phyloP scores from a whole-genome alignment of 2,888 invertebrate genomes.

The Diabrotica balteata region DNA sequence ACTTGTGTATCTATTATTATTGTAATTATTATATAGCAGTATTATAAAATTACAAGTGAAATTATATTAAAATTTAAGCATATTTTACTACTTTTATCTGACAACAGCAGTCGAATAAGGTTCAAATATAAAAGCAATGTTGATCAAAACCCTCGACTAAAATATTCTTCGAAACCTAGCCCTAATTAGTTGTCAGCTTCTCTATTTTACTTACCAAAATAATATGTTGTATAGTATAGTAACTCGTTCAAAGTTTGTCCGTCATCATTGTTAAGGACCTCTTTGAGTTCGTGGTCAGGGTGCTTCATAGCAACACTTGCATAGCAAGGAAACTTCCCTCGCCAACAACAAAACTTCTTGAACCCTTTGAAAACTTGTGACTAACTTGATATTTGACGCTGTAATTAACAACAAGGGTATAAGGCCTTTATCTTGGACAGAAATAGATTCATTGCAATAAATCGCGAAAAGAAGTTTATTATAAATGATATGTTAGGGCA shows the following conservation, averaged over 20 bases:
- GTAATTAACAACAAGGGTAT: constrained; percentile 49
- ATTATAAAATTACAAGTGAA: too few species aligned
- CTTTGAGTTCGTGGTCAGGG: constrained; percentile 52
- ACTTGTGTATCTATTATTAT: too few species aligned
- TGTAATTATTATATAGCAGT: too few species aligned
- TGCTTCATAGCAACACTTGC: constrained; percentile 57
- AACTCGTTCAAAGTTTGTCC: constrained; percentile 26
- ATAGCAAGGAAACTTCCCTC: constrained; percentile 51
- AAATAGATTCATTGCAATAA: background rate
- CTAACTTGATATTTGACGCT: constrained; percentile 54
- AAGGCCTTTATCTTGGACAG: constrained; percentile 20
- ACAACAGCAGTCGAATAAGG: too few species aligned
- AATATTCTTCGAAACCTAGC: constrained; percentile 1
- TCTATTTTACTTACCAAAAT: constrained; percentile 22
- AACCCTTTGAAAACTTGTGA: constrained; percentile 52
- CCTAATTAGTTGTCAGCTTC: constrained; percentile 21
- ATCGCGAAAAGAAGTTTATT: too few species aligned
- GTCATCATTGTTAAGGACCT: constrained; percentile 37
- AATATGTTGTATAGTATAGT: constrained; percentile 21
- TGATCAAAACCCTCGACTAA: too few species aligned
- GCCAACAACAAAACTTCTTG: constrained; percentile 55
- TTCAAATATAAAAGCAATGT: too few species aligned
- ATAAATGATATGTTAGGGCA: too few species aligned
- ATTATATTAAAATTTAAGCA: too few species aligned
- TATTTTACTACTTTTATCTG: too few species aligned